These are phyloP conservation scores for Nephrotoma appendiculata DNA, from an alignment of 2,888 invertebrate genomes.

Conservation along the genomic window DNA sequence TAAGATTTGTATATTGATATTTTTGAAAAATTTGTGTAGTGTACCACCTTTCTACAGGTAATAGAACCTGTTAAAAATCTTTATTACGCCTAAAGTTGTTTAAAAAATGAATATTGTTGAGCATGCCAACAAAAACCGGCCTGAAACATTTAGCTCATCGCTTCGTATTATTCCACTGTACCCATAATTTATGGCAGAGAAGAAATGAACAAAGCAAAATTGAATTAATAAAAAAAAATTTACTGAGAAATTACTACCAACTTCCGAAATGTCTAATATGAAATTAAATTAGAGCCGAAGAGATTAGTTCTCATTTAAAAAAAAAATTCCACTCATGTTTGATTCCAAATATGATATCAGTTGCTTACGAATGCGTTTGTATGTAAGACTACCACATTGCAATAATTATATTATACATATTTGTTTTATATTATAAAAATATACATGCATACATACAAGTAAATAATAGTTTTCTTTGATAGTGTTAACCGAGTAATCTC, in stretches of 20 bases:
- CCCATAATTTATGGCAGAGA: not conserved
- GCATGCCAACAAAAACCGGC: too few relatives aligned
- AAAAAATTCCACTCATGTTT: not conserved
- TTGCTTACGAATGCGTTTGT: too few relatives aligned
- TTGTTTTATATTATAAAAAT: too few relatives aligned
- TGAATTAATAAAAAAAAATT: not conserved
- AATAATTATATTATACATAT: too few relatives aligned
- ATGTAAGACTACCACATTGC: too few relatives aligned
- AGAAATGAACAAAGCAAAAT: not conserved
- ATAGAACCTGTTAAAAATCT: too few relatives aligned
- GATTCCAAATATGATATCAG: not conserved
- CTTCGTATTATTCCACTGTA: not conserved
- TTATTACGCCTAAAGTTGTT: too few relatives aligned
- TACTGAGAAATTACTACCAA: not conserved
- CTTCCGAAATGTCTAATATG: not conserved
- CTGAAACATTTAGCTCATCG: too few relatives aligned
- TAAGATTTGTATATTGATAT: too few relatives aligned
- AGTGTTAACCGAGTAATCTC: not conserved
- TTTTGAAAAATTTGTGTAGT: too few relatives aligned
- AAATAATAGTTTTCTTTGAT: not conserved
- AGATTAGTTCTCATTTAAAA: not conserved
- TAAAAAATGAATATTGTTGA: too few relatives aligned
- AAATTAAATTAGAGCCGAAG: not conserved
- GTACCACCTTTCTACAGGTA: too few relatives aligned
- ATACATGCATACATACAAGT: not conserved